Evolutionary conservation across 1,140 invertebrate genomes (phyloP).

Genomic region (Adelges cooleyi): DNA sequence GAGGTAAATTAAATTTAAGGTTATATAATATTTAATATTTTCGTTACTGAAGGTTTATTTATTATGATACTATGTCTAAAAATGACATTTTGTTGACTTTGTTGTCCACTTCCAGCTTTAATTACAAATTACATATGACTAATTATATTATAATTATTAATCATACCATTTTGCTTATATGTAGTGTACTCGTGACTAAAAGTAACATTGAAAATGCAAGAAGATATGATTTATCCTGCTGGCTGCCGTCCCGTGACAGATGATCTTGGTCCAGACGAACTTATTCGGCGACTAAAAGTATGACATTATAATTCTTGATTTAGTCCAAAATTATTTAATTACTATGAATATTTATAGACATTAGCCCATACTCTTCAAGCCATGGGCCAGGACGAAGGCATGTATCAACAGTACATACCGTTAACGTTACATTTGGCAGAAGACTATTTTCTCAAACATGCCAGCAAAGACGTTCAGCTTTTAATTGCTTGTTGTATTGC

Average conservation of each 20-base stretch:
- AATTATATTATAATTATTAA: too few species aligned
- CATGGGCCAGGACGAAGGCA: constrained; percentile 88
- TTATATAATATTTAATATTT: too few species aligned
- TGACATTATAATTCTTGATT: not conserved
- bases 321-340: not conserved
- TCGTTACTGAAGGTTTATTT: too few species aligned
- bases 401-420: constrained; percentile 85
- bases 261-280: constrained; percentile 86
- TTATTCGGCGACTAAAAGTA: constrained; percentile 86
- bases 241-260: constrained; percentile 79
- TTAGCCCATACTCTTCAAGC: constrained; percentile 88
- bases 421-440: constrained; percentile 87
- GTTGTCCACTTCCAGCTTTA: too few species aligned
- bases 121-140: too few species aligned
- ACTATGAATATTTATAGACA: constrained; percentile 42
- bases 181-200: not conserved
- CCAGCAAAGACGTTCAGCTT: constrained; percentile 84
- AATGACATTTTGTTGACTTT: too few species aligned
- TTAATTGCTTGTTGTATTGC: constrained; percentile 94
- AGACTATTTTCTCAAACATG: constrained; percentile 82
- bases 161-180: too few species aligned
- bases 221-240: constrained; percentile 71
- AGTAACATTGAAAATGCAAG: constrained; percentile 33
- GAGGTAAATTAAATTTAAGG: too few species aligned
- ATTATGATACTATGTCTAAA: too few species aligned